Evolutionary conservation across 1,140 invertebrate species (phyloP), one percentile per base, ranked within the genome.

Genomic region (Aphelenchoides fujianensis): DNA sequence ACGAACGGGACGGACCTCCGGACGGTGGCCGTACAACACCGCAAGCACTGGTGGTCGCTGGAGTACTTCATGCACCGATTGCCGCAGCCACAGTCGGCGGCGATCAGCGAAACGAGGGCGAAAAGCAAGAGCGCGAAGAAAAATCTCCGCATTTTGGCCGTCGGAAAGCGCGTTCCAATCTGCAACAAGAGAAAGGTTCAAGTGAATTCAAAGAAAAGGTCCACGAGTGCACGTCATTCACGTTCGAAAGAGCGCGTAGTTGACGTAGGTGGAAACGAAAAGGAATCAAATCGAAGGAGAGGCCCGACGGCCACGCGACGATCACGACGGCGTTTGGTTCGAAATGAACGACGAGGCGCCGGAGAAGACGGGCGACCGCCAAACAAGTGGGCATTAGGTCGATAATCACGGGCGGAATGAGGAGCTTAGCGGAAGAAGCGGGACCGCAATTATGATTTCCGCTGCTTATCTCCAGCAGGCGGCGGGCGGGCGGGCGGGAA

Each of bases 11-110:
- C 69, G 1, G 74, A 76, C 5, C 74, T 36, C 28, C 69, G 36
- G n/a, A 76, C 74, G 12, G 74, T 76, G 27, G 74, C 74, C 37
- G 74, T 76, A 53, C 74, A 76, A 61, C 74, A 76, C n/a, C 74
- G 54, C 19, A 69, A 53, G 28, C 74, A 76, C 30, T 76, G 66
- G 31, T 55, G 28, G n/a, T 72, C 70, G 7, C 23, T 63, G 27
- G 59, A 36, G 69, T 76, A 76, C 16, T 63, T 72, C 23, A 63
- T 30, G 34, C 74, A 76, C 16, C 75, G 57, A n/a, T 35, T 53
- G 5, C 74, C 74, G 61, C 74, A 76, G 12, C 74, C 74, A 34
- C 74, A 76, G 37, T 76, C 75, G 41, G 75, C 74, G 12, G 5
- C 23, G 3, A 36, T 37, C 30, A n/a, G 27, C 9, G 69, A 19